Evolutionary conservation across 2,113 vertebrate species (phyloP), one percentile per base, ranked within the genome.

Genomic region (Notothenia rossii): DNA sequence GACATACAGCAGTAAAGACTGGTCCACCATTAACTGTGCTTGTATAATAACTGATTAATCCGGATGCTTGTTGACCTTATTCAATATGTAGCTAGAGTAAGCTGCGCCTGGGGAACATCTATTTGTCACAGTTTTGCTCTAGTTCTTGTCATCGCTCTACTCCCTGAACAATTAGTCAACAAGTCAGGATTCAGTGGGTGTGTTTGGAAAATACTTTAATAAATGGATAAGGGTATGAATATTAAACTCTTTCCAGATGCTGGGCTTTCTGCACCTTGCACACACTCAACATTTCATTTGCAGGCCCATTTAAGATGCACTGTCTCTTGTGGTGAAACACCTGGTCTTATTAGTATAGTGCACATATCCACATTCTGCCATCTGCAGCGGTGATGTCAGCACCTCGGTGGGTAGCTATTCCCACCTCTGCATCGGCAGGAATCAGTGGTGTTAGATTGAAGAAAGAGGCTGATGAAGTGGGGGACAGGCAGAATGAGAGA

Each of bases 281-380:
- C 64, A 45, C 82, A 86, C 79, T 91, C 84, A 85, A 73, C 77
- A 64, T 90, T 91, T 83, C 63, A 85, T 88, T 88, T 85, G 80
- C 85, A 72, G 72, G 58, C 65, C 71, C 73, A 78, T 89, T 93
- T 82, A 62, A 80, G 84, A 91, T 82, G 74, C 79, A 36, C 10
- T 20, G 58, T 88, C 82, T 91, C 85, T 83, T n/a, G 72, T 67
- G 81, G 79, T 64, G 72, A 55, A 91, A 92, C 90, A 92, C 83
- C 90, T 93, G 92, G 79, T 91, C 88, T 83, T 92, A 85, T 92
- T 91, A 85, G 91, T 86, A 87, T 65, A 86, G 73, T 17, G 49
- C 89, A 89, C 73, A 89, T 82, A 91, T 80, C 79, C 86, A 91
- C 86, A 86, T 65, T 85, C 87, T 88, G 83, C 86, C 90, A 88